Base-by-base conservation (phyloP, 2,113 vertebrate genomes). In the Muntiacus muntjak region DNA sequence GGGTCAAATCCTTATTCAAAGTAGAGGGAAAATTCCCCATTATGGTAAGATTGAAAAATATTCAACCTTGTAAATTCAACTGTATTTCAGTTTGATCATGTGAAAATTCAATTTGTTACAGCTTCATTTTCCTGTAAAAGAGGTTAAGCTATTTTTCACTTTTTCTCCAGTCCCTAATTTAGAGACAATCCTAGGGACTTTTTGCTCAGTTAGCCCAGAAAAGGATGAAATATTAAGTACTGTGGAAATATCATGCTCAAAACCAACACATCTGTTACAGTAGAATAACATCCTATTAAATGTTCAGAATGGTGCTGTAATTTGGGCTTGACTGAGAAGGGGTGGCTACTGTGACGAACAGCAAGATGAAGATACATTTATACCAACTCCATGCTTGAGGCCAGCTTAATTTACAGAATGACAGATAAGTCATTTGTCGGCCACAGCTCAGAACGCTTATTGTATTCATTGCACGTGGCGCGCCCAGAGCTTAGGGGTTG, bases 291-390 rank as follows among this genome's bases (percentile, higher is more conserved):
- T 97, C 90, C 91, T 93, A 93, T 91, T 94, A 28, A 78, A 55
- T 43, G 36, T 91, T 89, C 71, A 74, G 36, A 57, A 57, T 94
- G 54, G n/a, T 79, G 25, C 94, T 87, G 43, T 89, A 74, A 93
- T 85, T 79, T 50, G 45, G 86, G 57, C 57, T 62, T 93, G 93
- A 97, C 96, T 62, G 47, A 88, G 58, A 90, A 91, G 67, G 52
- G 43, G 6, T 82, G 36, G 47, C 62, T 93, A 43, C 67, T 62
- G 89, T 97, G 83, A 95, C 1, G 6, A 81, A 26, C 78, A 76
- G 74, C 33, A 78, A 96, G 71, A 96, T 96, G 94, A 93, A 97
- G 83, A 96, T 89, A 71, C 36, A 58, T 93, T 91, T 86, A 87
- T 74, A 43, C 79, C 78, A 91, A 79, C 45, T 74, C 79, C 16